phyloP scores from a whole-genome alignment of 2,113 vertebrate species.

The Rynchops niger region DNA sequence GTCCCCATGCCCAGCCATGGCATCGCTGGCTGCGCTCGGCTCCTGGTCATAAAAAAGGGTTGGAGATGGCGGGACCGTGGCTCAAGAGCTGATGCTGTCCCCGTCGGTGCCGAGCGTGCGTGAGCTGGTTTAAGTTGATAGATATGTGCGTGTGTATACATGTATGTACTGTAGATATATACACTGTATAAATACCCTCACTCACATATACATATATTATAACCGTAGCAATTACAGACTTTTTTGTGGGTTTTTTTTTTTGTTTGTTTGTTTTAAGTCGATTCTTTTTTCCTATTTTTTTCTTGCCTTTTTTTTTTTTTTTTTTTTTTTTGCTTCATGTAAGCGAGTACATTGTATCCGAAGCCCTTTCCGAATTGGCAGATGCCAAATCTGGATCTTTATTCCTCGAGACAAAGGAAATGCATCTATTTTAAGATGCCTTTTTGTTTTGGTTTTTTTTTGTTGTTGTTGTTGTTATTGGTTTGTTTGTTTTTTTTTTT shows the following conservation, averaged over 20 bases:
- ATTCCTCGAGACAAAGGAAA: constrained; percentile 46
- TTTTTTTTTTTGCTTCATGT: constrained; percentile 20
- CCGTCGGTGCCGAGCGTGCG: neutral
- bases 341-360: constrained; percentile 10
- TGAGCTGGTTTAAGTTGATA: neutral
- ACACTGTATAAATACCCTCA: constrained; percentile 42
- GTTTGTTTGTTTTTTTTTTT: neutral
- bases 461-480: neutral
- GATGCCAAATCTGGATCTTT: constrained; percentile 52
- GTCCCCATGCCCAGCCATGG: neutral
- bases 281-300: neutral
- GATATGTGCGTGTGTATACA: constrained; percentile 4
- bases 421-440: constrained; percentile 84
- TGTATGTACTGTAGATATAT: constrained; percentile 31
- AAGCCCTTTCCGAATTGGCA: constrained; percentile 52
- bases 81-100: neutral
- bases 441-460: neutral
- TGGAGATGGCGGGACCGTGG: neutral
- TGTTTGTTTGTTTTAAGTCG: neutral
- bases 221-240: constrained; percentile 10
- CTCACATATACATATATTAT: constrained; percentile 27
- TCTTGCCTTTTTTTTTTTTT: neutral
- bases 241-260: neutral
- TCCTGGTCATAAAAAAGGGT: rapidly evolving
- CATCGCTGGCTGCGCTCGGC: neutral